Evolutionary conservation across 2,797 vertebrate genomes (phyloP), one percentile per base, ranked within the genome.

Genomic region (Enteromius anoplus): DNA sequence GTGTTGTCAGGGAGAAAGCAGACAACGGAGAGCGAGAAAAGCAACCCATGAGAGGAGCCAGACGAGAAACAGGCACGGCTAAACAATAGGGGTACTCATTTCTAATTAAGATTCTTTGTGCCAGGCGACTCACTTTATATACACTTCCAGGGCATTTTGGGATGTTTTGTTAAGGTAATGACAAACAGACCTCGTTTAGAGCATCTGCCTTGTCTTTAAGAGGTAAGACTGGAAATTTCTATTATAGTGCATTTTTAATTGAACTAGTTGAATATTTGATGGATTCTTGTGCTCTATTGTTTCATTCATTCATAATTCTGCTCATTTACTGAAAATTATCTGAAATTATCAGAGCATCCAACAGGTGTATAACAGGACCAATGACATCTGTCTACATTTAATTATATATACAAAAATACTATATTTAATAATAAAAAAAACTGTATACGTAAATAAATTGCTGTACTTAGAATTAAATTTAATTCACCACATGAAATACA

Each of bases 1-100:
- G 75, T 83, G 85, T 87, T 84, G 86, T 84, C 81, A 84, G 88
- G 86, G 87, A 88, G 80, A 87, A 87, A 87, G 86, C 82, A 73
- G 84, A 23, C 80, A 86, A 34, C 9, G 47, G 55, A 71, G 66
- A 81, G 64, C 53, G 73, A 87, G 75, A 75, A 86, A 82, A 85
- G 72, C 81, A 79, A 62, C 64, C 51, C 73, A 26, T 23, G n/a
- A 55, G 40, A 80, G 26, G 40, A 78, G n/a, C 71, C 62, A 32
- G 47, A 68, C 11, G 23, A 26, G 53, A 45, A 78, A 47, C 68
- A 42, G 51, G 10, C 2, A 29, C 23, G 34, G 37, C 23, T 9
- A 68, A 32, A 82, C 62, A 76, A 69, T 66, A 66, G 45, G 5
- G n/a, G n/a, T 11, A 17, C 60, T 4, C 45, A 23, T 69, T 76